Evolutionary conservation across 2,888 invertebrate genomes (phyloP).

Genomic region (Sphaeridia pumilis): DNA sequence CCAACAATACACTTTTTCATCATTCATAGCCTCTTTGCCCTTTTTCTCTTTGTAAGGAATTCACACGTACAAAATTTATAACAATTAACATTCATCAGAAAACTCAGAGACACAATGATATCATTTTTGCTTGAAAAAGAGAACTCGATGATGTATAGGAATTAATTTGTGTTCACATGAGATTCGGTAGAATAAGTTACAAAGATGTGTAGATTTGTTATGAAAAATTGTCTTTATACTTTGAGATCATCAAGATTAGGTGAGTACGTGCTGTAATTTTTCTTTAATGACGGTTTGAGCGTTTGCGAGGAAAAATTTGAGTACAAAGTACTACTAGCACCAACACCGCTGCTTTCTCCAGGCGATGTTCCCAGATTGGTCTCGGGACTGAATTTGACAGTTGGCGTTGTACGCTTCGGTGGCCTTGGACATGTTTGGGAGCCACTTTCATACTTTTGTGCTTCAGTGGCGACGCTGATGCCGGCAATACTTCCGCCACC

Average conservation of each 20-base stretch:
- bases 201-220: no score
- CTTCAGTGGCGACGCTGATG: background rate
- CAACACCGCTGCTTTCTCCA: slow-evolving; percentile 14
- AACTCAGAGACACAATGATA: no score
- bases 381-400: slow-evolving; percentile 34
- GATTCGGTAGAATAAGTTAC: no score
- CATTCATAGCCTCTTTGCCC: no score
- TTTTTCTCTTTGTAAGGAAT: no score
- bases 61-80: no score
- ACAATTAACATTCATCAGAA: no score
- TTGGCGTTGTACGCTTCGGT: slow-evolving; percentile 32
- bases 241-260: slow-evolving; percentile 32
- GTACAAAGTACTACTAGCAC: slow-evolving; percentile 1
- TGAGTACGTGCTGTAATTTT: slow-evolving; percentile 33
- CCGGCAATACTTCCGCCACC: background rate
- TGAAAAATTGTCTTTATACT: slow-evolving; percentile 20
- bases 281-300: slow-evolving; percentile 34
- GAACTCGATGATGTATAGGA: no score
- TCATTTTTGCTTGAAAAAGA: no score
- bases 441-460: slow-evolving; percentile 24
- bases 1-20: no score
- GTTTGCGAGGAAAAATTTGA: slow-evolving; percentile 25
- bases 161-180: no score
- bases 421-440: slow-evolving; percentile 33
- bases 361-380: slow-evolving; percentile 22